phyloP scores from a whole-genome alignment of 2,113 vertebrate genomes.

The Centropus bengalensis region DNA sequence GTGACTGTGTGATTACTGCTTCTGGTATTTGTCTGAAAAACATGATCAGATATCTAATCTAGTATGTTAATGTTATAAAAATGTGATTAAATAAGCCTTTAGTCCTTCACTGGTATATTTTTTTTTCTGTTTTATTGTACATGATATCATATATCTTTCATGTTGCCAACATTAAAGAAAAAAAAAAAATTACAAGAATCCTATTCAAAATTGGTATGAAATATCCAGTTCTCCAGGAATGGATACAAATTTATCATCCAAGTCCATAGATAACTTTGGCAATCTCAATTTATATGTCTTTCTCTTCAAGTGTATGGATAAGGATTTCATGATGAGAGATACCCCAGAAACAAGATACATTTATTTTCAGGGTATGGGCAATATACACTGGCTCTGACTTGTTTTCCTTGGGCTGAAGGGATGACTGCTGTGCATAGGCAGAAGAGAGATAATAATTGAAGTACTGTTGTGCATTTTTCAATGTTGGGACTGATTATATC shows the following conservation, averaged over 20 bases:
- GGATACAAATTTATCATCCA: not conserved
- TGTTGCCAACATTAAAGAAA: not conserved
- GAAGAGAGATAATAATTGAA: not conserved
- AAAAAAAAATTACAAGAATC: not conserved
- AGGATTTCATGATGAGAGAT: not conserved
- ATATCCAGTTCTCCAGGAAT: not conserved
- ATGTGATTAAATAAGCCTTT: not conserved
- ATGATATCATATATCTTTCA: not conserved
- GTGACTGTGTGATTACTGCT: not conserved
- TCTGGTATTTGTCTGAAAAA: not conserved
- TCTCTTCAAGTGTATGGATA: not conserved
- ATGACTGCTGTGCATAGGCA: not conserved
- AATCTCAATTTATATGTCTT: not conserved
- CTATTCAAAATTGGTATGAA: not conserved
- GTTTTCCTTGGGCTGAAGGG: not conserved
- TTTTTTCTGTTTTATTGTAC: not conserved
- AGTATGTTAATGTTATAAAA: not conserved
- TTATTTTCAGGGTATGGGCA: not conserved
- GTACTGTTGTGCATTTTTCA: not conserved
- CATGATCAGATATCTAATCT: not conserved
- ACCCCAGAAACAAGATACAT: not conserved
- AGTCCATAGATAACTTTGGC: not conserved
- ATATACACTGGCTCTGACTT: not conserved
- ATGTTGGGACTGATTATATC: not conserved
- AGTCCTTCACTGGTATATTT: not conserved